Conservation (phyloP, 2,888 invertebrate genomes). For the Koerneria pararmatus region DNA sequence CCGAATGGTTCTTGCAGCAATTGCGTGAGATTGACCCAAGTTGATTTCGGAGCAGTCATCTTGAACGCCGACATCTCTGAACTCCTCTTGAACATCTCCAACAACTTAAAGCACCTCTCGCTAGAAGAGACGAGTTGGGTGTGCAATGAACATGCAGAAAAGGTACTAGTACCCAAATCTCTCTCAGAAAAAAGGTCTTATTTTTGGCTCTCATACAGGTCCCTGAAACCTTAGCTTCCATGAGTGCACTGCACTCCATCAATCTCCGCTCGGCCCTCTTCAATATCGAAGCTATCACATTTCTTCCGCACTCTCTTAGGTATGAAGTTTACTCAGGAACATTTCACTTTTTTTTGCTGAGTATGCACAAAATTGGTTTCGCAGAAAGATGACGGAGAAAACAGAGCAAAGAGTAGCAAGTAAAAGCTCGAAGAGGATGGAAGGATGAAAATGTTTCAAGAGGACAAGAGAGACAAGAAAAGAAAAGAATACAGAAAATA, state of each 20-base stretch:
- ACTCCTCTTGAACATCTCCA: constrained; percentile 25
- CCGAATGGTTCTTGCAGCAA: constrained; percentile 23
- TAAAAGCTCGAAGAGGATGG: too few species aligned
- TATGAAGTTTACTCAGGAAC: too few species aligned
- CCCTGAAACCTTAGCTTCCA: constrained; percentile 20
- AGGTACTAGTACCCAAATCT: not conserved
- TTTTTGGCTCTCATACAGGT: constrained; percentile 20
- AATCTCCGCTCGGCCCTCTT: constrained; percentile 32
- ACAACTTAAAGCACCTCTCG: constrained; percentile 26
- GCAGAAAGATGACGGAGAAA: too few species aligned
- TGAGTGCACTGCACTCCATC: constrained; percentile 22
- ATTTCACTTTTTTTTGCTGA: too few species aligned
- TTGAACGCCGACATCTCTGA: constrained; percentile 29
- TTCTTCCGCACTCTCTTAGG: constrained; percentile 27
- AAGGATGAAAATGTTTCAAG: too few species aligned
- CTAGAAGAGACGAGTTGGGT: constrained; percentile 37
- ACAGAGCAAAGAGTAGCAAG: too few species aligned
- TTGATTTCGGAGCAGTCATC: constrained; percentile 32
- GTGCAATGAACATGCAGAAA: constrained; percentile 20
- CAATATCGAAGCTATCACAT: constrained; percentile 21
- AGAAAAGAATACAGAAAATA: too few species aligned
- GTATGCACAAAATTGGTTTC: not conserved
- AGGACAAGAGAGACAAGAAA: too few species aligned
- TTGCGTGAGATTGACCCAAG: constrained; percentile 25
- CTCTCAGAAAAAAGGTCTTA: not conserved